Evolutionary conservation across 2,113 vertebrate species (phyloP).

Genomic region (Sylvilagus bachmani): DNA sequence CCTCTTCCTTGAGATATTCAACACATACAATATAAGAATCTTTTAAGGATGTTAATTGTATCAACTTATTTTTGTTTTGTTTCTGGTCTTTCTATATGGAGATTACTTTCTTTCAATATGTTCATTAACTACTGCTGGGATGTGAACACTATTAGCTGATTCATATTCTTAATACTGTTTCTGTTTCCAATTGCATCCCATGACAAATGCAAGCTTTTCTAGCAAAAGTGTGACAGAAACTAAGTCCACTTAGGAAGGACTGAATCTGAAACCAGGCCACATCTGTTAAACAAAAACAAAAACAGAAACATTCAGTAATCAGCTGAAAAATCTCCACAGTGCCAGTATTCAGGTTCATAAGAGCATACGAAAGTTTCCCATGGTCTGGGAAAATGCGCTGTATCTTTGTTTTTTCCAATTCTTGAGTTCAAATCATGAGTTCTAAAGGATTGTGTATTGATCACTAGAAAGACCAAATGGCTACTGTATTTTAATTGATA

Average conservation of each 20-base stretch:
- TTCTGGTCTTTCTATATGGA: slow-evolving; percentile 13
- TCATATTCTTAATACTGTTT: not conserved
- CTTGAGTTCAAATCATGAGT: not conserved
- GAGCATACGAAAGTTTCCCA: not conserved
- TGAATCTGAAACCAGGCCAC: not conserved
- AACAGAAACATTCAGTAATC: not conserved
- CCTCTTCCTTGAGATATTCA: not conserved
- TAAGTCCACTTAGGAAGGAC: not conserved
- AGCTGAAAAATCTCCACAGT: not conserved
- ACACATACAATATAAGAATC: not conserved
- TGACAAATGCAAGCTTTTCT: slow-evolving; percentile 9
- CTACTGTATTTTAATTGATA: not conserved
- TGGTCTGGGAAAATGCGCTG: not conserved
- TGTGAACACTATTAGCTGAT: not conserved
- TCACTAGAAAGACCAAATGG: not conserved
- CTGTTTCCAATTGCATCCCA: not conserved
- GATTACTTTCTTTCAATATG: not conserved
- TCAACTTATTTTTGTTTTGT: not conserved
- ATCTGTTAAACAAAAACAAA: not conserved
- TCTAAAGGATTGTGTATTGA: not conserved
- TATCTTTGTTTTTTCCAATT: not conserved
- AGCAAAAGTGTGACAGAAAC: not conserved
- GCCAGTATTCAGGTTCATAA: not conserved
- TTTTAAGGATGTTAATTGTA: not conserved
- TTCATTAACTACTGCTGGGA: not conserved